phyloP scores from a whole-genome alignment of 2,797 vertebrate genomes.

The Lycodopsis pacificus region DNA sequence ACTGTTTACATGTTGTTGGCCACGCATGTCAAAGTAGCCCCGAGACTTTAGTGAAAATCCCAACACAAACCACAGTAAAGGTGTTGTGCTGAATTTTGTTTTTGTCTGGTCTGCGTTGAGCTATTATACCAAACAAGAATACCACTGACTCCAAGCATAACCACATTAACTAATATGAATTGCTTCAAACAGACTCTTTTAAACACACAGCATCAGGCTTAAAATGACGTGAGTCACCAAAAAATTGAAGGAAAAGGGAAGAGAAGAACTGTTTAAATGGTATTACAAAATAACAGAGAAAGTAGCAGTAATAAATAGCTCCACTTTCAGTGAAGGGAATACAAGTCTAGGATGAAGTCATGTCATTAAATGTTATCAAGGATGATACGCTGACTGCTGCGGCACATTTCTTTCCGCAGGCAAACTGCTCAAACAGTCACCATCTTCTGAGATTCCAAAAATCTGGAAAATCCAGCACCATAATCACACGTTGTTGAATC shows the following conservation, averaged over 20 bases:
- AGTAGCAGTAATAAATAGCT: not conserved
- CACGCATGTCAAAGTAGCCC: not conserved
- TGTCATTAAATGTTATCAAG: not conserved
- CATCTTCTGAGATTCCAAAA: not conserved
- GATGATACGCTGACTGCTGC: not conserved
- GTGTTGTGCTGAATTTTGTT: not conserved
- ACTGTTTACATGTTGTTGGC: not conserved
- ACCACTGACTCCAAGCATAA: not conserved
- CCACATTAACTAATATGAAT: not conserved
- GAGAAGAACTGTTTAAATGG: not conserved
- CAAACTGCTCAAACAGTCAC: not conserved
- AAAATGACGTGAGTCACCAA: not conserved
- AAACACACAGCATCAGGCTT: not conserved
- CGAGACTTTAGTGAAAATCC: not conserved
- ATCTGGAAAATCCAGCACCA: not conserved
- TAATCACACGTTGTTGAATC: not conserved
- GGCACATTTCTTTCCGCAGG: not conserved
- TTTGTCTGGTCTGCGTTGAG: not conserved
- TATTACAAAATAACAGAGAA: not conserved
- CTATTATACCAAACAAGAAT: constrained; percentile 1
- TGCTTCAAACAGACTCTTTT: not conserved
- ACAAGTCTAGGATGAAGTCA: not conserved
- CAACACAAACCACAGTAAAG: not conserved
- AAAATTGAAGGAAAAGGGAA: not conserved
- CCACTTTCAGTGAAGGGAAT: not conserved